Percentiles rank a stretch among this genome's conserved stretches.
These are phyloP conservation scores for Pteropus rufus DNA, from an alignment of 2,797 vertebrate species.

Conservation along the genomic window DNA sequence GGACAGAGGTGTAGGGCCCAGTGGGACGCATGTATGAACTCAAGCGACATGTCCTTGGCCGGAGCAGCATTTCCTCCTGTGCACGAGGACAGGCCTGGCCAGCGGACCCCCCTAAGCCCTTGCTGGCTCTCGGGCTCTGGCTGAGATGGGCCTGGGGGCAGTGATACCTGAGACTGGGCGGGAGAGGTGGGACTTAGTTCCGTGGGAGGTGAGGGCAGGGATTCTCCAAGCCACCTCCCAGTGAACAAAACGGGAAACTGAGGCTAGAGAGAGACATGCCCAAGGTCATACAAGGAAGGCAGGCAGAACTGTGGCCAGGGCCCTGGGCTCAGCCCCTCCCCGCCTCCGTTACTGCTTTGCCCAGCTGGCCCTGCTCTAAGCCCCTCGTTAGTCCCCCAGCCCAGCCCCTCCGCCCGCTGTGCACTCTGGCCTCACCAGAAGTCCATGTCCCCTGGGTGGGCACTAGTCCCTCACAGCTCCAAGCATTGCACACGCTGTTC, in stretches of 20 bases:
- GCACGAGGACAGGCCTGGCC: background rate
- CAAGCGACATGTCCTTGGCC: background rate
- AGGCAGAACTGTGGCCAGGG: background rate
- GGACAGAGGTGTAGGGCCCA: background rate
- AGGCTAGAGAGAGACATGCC: background rate
- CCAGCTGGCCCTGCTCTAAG: background rate
- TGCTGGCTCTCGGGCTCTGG: background rate
- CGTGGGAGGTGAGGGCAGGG: too few species aligned
- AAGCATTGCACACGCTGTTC: background rate
- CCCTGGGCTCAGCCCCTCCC: background rate
- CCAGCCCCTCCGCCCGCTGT: fast-evolving
- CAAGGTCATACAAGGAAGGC: background rate
- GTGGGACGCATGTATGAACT: background rate
- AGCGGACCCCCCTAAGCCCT: background rate
- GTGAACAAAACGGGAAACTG: background rate
- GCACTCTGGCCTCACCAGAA: background rate
- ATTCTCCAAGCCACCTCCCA: background rate
- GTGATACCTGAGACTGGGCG: background rate
- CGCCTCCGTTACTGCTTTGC: background rate
- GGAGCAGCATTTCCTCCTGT: background rate
- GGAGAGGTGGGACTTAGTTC: background rate
- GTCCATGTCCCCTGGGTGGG: too few species aligned
- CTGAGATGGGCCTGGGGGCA: background rate
- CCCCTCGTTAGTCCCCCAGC: background rate
- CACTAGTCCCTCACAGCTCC: too few species aligned